Evolutionary conservation across 2,888 invertebrate genomes (phyloP).

Genomic region (Drosophila anomelani): DNA sequence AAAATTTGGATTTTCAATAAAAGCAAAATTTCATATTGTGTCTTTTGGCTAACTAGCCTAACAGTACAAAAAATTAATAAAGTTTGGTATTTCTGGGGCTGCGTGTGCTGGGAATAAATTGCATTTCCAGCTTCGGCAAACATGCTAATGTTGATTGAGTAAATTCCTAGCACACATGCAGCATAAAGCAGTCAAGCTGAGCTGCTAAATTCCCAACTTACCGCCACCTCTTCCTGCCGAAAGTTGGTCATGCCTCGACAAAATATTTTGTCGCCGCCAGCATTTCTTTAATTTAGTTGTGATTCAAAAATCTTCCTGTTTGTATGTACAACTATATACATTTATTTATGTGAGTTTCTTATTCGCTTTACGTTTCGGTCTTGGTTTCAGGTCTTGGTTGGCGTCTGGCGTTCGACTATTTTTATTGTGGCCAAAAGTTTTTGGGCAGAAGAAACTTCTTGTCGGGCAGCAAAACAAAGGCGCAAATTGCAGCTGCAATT

Average conservation of each 20-base stretch:
- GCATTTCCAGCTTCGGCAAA: constrained; percentile 65
- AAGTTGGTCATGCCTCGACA: constrained; percentile 45
- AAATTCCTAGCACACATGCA: constrained; percentile 45
- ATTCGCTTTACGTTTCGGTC: constrained; percentile 29
- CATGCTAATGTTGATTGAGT: constrained; percentile 68
- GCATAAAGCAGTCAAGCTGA: constrained; percentile 43
- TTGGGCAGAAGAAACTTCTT: constrained; percentile 58
- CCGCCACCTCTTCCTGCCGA: constrained; percentile 19
- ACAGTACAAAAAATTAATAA: constrained; percentile 44
- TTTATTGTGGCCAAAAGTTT: constrained; percentile 63
- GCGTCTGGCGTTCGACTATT: constrained; percentile 33
- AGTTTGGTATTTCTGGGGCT: constrained; percentile 21
- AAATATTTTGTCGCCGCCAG: constrained; percentile 74
- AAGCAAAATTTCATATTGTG: not conserved
- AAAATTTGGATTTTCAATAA: not conserved
- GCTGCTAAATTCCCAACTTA: constrained; percentile 45
- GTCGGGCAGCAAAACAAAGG: constrained; percentile 68
- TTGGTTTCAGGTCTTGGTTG: constrained; percentile 33
- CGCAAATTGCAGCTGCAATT: constrained; percentile 71
- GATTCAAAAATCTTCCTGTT: constrained; percentile 60
- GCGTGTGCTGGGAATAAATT: constrained; percentile 51
- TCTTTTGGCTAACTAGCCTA: not conserved
- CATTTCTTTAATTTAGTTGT: constrained; percentile 75
- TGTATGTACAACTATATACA: constrained; percentile 14
- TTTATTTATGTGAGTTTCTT: constrained; percentile 37